Percentiles rank a stretch among this genome's conserved stretches.
These are phyloP conservation scores for Conchocele bisecta DNA, from an alignment of 2,888 invertebrate species.

Conservation along the genomic window DNA sequence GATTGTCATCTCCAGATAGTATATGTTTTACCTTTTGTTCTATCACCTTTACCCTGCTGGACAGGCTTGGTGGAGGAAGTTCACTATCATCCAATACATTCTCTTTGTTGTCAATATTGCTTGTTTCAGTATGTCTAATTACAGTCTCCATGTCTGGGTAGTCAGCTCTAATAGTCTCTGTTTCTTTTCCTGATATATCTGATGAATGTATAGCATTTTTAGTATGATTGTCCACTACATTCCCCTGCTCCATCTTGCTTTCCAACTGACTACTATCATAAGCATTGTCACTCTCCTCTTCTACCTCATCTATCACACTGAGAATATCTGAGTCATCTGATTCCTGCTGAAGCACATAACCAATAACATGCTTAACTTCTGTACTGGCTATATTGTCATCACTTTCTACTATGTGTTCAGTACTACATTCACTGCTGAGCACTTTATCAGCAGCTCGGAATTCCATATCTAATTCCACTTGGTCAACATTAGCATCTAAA, in stretches of 20 bases:
- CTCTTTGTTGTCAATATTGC: background rate
- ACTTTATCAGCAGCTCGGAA: constrained; percentile 20
- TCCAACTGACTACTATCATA: too few species aligned
- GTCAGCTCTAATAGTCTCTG: constrained; percentile 8
- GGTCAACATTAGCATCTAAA: background rate
- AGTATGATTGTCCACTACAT: too few species aligned
- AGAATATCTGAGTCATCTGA: constrained; percentile 69
- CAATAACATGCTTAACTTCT: constrained; percentile 18
- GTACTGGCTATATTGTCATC: background rate
- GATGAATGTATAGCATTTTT: too few species aligned
- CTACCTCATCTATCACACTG: constrained; percentile 75
- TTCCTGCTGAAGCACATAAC: constrained; percentile 17
- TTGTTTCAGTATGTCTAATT: background rate
- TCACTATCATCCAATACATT: background rate
- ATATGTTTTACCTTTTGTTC: constrained; percentile 15
- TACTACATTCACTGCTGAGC: too few species aligned
- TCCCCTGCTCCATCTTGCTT: too few species aligned
- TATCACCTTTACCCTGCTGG: constrained; percentile 22
- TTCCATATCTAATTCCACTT: constrained; percentile 28
- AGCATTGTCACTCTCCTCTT: too few species aligned
- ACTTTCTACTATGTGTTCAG: background rate
- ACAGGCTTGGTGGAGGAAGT: constrained; percentile 14
- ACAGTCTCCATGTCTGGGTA: too few species aligned
- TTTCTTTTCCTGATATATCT: too few species aligned
- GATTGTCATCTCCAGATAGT: background rate